Evolutionary conservation across 23 tunicate genomes (phyloP).

Genomic region (Ascidia mentula): DNA sequence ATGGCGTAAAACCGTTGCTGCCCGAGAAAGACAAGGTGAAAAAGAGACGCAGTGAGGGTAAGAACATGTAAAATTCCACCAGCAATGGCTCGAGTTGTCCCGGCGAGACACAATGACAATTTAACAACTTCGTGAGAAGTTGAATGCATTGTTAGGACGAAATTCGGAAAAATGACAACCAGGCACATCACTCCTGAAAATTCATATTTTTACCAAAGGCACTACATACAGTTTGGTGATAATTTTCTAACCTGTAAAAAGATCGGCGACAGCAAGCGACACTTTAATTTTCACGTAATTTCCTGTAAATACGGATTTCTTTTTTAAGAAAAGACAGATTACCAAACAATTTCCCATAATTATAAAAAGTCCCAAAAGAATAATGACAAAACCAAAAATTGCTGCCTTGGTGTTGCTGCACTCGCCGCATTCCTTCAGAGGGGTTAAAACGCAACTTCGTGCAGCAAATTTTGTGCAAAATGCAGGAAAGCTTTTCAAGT

Average conservation of each 20-base stretch:
- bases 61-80: conserved; percentile 18
- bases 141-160: background rate
- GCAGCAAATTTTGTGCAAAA: background rate
- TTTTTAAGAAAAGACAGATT: background rate
- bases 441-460: background rate
- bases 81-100: background rate
- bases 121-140: background rate
- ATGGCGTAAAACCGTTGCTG: conserved; percentile 19
- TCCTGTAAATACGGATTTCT: background rate
- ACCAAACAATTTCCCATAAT: background rate
- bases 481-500: background rate
- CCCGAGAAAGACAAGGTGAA: conserved; percentile 18
- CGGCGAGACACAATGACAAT: background rate
- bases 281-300: background rate
- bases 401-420: background rate
- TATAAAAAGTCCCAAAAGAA: background rate
- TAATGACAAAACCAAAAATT: background rate
- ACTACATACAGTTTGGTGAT: background rate
- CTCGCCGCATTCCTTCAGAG: background rate
- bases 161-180: background rate
- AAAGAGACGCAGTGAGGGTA: conserved; percentile 8
- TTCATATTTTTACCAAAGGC: background rate
- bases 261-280: background rate
- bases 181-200: background rate
- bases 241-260: background rate